phyloP scores from a whole-genome alignment of 2,113 vertebrate genomes.

The Pao palembangensis region DNA sequence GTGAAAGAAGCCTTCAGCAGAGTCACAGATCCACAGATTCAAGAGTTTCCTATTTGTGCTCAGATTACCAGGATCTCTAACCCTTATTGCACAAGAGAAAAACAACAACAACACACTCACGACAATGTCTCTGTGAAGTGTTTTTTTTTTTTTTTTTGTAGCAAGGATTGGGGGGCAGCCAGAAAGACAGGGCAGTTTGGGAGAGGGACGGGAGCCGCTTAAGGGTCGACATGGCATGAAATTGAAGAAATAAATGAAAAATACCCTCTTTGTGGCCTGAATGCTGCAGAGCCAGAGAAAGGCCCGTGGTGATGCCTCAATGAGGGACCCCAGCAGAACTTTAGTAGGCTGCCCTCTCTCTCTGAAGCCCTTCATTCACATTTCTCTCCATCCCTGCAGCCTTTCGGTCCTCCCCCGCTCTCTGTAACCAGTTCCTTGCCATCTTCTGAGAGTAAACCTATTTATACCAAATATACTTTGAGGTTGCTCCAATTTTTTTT shows the following conservation, averaged over 20 bases:
- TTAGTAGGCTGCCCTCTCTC: conserved; percentile 63
- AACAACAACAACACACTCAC: conserved; percentile 55
- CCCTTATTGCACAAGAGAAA: conserved; percentile 43
- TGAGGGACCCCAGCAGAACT: conserved; percentile 65
- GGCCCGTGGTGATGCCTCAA: conserved; percentile 71
- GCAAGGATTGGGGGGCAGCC: conserved; percentile 40
- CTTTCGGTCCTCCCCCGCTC: conserved; percentile 12
- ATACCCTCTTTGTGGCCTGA: conserved; percentile 80
- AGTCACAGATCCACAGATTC: conserved; percentile 48
- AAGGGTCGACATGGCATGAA: conserved; percentile 73
- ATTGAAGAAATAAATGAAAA: conserved; percentile 87
- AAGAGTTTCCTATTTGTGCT: conserved; percentile 43
- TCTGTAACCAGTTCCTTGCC: conserved; percentile 64
- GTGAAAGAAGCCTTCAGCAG: conserved; percentile 35
- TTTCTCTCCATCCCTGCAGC: conserved; percentile 31
- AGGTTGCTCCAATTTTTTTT: conserved; percentile 63
- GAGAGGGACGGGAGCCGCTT: conserved; percentile 67
- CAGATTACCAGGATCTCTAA: conserved; percentile 47
- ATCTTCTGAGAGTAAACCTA: conserved; percentile 72
- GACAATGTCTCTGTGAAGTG: conserved; percentile 65
- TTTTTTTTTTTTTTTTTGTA: conserved; percentile 20
- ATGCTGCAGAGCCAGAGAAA: conserved; percentile 82
- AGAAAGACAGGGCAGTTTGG: conserved; percentile 67
- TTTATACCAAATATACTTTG: conserved; percentile 83
- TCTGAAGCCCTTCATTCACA: conserved; percentile 63